Evolutionary conservation across 2,888 invertebrate species (phyloP), one percentile per base, ranked within the genome.

Genomic region (Ethmia dodecea): DNA sequence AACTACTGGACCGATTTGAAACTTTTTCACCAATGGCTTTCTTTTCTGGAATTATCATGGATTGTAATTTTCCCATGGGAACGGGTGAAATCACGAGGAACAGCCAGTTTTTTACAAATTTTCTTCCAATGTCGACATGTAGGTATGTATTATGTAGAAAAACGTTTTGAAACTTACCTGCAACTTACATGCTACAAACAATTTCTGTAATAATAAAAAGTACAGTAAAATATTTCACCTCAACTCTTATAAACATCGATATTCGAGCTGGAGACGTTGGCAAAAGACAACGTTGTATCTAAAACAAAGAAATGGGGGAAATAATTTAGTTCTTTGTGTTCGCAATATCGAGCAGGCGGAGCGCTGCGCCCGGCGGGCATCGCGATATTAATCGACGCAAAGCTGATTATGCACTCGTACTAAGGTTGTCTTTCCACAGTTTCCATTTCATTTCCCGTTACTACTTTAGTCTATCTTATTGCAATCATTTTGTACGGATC

Each of bases 261-360:
- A 22, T n/a, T n/a, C 22, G n/a, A n/a, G n/a, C 8, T n/a, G n/a
- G n/a, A 22, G 22, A 3, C 8, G 22, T 40, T 38, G 36, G 39
- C 36, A 46, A 41, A 51, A 56, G 32, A 52, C 52, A 53, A 47
- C 47, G 40, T 62, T 71, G 65, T 69, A 62, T 73, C 62, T 70
- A 64, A 75, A 74, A 74, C 70, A 76, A 74, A 73, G 69, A 70
- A 76, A 74, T 63, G 65, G 52, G 69, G 72, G 73, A 80, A 81
- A 78, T 78, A 74, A 83, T 81, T 79, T 78, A 76, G 74, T 78
- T 78, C 78, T 77, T 80, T 79, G 75, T 75, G 64, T 58, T 60
- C 60, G 76, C 74, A 74, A 73, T 81, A 79, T 77, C 70, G 73
- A 64, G 65, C 61, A 63, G 57, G 57, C 53, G 54, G 56, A 47